Conservation (phyloP, 2,888 invertebrate genomes). For the Cylindroiulus punctatus region DNA sequence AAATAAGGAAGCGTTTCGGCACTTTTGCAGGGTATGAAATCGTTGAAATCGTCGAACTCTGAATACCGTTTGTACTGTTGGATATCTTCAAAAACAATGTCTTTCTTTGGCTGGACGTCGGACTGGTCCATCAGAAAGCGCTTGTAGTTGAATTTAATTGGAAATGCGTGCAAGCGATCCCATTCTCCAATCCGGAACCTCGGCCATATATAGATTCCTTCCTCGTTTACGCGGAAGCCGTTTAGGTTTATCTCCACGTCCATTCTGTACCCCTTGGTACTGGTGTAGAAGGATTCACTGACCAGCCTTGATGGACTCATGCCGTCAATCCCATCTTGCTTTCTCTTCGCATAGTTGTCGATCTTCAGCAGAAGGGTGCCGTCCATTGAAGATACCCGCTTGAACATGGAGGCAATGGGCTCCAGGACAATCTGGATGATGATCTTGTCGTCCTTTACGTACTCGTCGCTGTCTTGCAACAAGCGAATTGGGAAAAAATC, state of each 20-base stretch:
- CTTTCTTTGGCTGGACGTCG: background rate
- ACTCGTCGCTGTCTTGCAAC: background rate
- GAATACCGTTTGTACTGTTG: background rate
- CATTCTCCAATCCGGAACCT: background rate
- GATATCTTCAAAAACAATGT: background rate
- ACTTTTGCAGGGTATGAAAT: background rate
- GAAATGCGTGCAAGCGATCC: background rate
- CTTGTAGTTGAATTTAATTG: background rate
- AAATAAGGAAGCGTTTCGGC: background rate
- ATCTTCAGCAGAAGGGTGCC: background rate
- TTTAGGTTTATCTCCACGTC: background rate
- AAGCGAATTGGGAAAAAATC: background rate
- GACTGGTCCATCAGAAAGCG: background rate
- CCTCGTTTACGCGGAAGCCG: background rate
- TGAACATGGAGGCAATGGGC: no score
- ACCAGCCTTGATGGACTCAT: background rate
- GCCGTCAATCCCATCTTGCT: background rate
- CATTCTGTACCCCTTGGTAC: background rate
- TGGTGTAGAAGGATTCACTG: slow-evolving; percentile 15
- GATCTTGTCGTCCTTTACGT: background rate
- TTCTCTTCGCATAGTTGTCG: slow-evolving; percentile 19
- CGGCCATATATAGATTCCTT: background rate
- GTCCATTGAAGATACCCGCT: background rate
- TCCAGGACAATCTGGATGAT: background rate
- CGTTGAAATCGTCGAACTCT: no score